Conservation (phyloP, 37 sponge, comb jelly and placozoan genomes). For the Haliclona indistincta region DNA sequence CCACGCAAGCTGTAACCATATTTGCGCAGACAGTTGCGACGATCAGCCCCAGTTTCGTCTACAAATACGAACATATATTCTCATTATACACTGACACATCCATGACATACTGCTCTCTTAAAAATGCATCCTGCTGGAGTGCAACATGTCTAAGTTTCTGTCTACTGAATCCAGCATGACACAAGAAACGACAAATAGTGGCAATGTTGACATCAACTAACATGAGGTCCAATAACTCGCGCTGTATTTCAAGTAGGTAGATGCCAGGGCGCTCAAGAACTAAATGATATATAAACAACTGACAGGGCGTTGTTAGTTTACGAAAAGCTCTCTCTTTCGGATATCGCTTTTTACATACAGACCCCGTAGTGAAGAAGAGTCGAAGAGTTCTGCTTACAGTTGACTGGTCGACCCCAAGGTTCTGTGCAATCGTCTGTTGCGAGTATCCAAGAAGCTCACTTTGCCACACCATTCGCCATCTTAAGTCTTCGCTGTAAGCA, state of each 20-base stretch:
- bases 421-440: conserved; percentile 1
- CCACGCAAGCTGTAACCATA: too few relatives aligned
- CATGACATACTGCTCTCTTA: conserved; percentile 15
- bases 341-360: conserved; percentile 19
- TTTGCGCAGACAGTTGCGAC: too few relatives aligned
- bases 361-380: conserved; percentile 21
- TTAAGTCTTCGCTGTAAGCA: conserved; percentile 40
- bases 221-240: conserved; percentile 1
- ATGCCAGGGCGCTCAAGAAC: conserved; percentile 25
- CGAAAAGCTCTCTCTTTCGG: conserved; percentile 21
- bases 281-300: conserved; percentile 17
- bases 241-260: conserved; percentile 15
- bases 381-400: conserved; percentile 28
- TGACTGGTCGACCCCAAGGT: conserved; percentile 32
- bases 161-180: conserved; percentile 17
- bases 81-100: too few relatives aligned
- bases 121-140: conserved; percentile 12
- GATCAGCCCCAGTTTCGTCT: too few relatives aligned
- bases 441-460: conserved; percentile 22
- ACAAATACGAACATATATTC: too few relatives aligned
- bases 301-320: conserved; percentile 23
- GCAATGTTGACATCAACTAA: conserved; percentile 7
- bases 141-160: conserved; percentile 16
- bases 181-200: conserved; percentile 16
- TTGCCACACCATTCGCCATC: conserved; percentile 50